phyloP scores from a whole-genome alignment of 2,797 vertebrate genomes.

The Hemitrygon akajei region DNA sequence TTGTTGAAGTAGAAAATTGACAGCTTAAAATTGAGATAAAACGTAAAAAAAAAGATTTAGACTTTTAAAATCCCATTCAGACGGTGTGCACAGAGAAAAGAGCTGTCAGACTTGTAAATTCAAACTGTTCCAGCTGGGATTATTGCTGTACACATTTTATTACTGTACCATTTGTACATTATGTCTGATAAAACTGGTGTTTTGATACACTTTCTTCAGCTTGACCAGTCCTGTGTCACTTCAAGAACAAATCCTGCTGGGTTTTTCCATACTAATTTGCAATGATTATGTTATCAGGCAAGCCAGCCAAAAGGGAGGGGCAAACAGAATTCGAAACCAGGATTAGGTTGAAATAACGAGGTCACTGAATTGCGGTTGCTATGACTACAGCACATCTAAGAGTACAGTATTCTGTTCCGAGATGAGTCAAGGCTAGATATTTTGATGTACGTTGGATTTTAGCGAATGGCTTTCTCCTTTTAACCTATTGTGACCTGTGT shows the following conservation, averaged over 20 bases:
- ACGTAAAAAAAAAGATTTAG: conserved; percentile 22
- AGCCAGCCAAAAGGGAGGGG: conserved; percentile 99
- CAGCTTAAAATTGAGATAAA: conserved; percentile 31
- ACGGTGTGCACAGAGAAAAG: conserved; percentile 26
- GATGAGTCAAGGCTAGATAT: conserved; percentile 58
- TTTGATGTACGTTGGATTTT: conserved; percentile 35
- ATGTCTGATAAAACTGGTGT: conserved; percentile 26
- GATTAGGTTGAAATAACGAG: conserved; percentile 99
- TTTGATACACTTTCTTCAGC: conserved; percentile 36
- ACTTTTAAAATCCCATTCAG: conserved; percentile 2
- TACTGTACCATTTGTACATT: conserved; percentile 20
- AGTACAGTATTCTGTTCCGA: conserved; percentile 95
- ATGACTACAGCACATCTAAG: conserved; percentile 97
- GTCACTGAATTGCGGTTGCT: conserved; percentile 99
- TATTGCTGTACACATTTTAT: background rate
- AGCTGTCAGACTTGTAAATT: conserved; percentile 36
- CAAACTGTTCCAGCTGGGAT: conserved; percentile 31
- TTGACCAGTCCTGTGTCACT: conserved; percentile 42
- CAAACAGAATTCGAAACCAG: conserved; percentile 97
- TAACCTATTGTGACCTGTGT: conserved; percentile 26
- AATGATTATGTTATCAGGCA: conserved; percentile 98
- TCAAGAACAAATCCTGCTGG: conserved; percentile 61
- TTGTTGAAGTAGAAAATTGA: conserved; percentile 36
- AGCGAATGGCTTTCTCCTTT: conserved; percentile 33
- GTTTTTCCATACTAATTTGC: conserved; percentile 83